A percentile compares a stretch with the other conserved stretches of the same genome.
Evolutionary conservation across 2,113 vertebrate species (phyloP).

Genomic region (Benitochromis conjunctus): DNA sequence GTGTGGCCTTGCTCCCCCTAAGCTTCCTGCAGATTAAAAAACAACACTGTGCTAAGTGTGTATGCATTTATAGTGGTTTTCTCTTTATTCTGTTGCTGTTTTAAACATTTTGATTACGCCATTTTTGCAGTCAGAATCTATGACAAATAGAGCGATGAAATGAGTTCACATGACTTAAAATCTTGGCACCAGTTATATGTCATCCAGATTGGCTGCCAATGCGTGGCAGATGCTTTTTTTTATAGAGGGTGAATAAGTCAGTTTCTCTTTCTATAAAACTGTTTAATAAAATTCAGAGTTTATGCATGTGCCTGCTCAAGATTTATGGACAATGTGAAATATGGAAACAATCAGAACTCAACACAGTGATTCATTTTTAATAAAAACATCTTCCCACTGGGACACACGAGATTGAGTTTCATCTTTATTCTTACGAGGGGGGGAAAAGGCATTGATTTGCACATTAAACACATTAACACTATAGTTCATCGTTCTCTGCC

Average conservation of each 20-base stretch:
- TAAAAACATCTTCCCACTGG: neutral
- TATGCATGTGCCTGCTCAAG: neutral
- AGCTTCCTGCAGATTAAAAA: conserved; percentile 31
- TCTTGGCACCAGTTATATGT: conserved; percentile 20
- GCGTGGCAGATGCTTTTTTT: neutral
- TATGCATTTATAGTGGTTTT: conserved; percentile 35
- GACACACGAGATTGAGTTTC: neutral
- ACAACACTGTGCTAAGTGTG: conserved; percentile 51
- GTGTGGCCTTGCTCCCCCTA: conserved; percentile 1
- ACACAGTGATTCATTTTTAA: neutral
- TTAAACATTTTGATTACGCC: conserved; percentile 41
- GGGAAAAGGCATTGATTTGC: neutral
- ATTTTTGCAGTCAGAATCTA: conserved; percentile 39
- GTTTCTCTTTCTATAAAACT: neutral
- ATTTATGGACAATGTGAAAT: conserved; percentile 6
- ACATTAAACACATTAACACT: neutral
- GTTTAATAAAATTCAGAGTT: neutral
- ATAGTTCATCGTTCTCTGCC: neutral
- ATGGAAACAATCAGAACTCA: neutral
- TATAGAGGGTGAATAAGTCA: neutral
- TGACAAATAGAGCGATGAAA: neutral
- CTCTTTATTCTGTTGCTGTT: conserved; percentile 38
- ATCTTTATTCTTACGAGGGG: neutral
- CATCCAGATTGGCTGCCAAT: neutral
- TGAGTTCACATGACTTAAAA: neutral